These are phyloP conservation scores for Agrilus planipennis DNA, from an alignment of 1,140 invertebrate genomes.

Conservation along the genomic window DNA sequence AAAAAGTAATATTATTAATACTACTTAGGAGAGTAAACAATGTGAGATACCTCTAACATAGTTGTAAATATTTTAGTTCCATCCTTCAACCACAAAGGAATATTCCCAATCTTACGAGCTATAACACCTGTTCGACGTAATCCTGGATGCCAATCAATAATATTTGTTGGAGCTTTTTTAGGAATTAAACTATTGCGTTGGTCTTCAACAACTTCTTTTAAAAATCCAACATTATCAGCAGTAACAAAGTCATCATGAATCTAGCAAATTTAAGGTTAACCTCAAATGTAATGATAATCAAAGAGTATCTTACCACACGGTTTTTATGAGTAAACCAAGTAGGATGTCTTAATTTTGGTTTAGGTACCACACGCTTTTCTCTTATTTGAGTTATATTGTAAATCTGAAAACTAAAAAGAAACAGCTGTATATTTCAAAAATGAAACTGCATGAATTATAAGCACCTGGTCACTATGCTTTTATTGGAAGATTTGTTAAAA, in stretches of 20 bases:
- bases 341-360: constrained; percentile 41
- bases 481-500: too few species aligned
- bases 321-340: constrained; percentile 43
- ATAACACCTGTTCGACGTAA: constrained; percentile 72
- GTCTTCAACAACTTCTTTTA: constrained; percentile 64
- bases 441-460: too few species aligned
- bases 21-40: not conserved
- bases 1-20: constrained; percentile 18
- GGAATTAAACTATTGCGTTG: constrained; percentile 37
- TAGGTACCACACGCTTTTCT: constrained; percentile 21
- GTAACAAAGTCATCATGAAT: constrained; percentile 58
- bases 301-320: constrained; percentile 34
- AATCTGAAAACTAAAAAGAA: constrained; percentile 13
- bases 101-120: constrained; percentile 84
- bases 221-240: constrained; percentile 66
- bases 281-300: constrained; percentile 6
- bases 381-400: constrained; percentile 16
- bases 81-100: constrained; percentile 85
- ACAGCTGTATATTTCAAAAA: too few species aligned
- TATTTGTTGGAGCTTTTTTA: constrained; percentile 37
- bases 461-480: too few species aligned
- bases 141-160: constrained; percentile 48
- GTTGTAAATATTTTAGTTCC: constrained; percentile 70
- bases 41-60: constrained; percentile 61
- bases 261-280: constrained; percentile 35